Evolutionary conservation across 2,113 vertebrate species (phyloP).

Genomic region (Rana temporaria): DNA sequence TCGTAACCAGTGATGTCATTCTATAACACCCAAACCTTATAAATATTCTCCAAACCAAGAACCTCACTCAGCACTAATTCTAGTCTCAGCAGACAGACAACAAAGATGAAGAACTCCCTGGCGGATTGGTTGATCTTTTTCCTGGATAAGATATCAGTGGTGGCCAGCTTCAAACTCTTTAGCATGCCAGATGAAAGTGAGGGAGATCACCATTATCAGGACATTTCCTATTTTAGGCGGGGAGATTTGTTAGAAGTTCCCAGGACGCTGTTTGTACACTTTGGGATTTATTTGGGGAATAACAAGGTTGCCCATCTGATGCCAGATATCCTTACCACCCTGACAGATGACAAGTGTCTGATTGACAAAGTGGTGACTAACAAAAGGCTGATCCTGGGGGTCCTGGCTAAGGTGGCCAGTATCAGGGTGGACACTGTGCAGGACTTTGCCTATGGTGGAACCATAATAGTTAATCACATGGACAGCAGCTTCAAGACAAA

Average conservation of each 20-base stretch:
- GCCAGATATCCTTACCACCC: conserved; percentile 87
- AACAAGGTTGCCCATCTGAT: conserved; percentile 91
- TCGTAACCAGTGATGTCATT: conserved; percentile 49
- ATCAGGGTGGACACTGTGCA: conserved; percentile 90
- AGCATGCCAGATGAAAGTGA: conserved; percentile 57
- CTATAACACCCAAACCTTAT: conserved; percentile 49
- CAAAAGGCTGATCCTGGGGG: conserved; percentile 88
- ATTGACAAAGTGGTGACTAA: conserved; percentile 84
- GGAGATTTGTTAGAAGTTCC: conserved; percentile 91
- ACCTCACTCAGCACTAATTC: background rate
- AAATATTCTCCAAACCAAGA: conserved; percentile 44
- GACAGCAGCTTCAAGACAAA: conserved; percentile 70
- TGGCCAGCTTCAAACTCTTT: conserved; percentile 76
- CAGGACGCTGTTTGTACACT: conserved; percentile 88
- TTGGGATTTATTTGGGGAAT: conserved; percentile 91
- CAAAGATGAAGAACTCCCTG: conserved; percentile 75
- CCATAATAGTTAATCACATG: conserved; percentile 81
- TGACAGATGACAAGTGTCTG: conserved; percentile 74
- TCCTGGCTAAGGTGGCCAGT: conserved; percentile 79
- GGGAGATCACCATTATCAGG: conserved; percentile 56
- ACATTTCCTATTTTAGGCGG: conserved; percentile 73
- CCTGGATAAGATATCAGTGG: conserved; percentile 81
- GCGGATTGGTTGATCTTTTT: conserved; percentile 79
- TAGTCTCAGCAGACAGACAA: background rate
- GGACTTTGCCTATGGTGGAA: conserved; percentile 89